A percentile compares a stretch with the other conserved stretches of the same genome.
Evolutionary conservation across 1,140 invertebrate species (phyloP).

Genomic region (Heliconius eleuchia): DNA sequence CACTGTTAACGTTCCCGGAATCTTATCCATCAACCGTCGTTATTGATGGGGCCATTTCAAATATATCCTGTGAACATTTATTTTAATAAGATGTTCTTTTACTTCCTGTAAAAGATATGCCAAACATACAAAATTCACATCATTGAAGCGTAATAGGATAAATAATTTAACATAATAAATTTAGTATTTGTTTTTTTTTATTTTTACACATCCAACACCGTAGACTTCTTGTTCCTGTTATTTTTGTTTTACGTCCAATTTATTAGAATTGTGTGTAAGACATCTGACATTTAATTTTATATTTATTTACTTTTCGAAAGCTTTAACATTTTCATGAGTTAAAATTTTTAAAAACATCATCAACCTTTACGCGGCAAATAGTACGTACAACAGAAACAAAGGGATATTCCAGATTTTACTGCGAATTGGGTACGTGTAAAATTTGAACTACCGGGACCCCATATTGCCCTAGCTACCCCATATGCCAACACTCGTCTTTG

Average conservation of each 20-base stretch:
- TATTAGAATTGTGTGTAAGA: no score
- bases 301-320: no score
- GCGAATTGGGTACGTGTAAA: conserved; percentile 58
- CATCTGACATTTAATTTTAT: no score
- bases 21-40: conserved; percentile 50
- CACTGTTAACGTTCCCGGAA: conserved; percentile 38
- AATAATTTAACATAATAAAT: no score
- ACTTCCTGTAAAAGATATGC: background rate
- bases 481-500: conserved; percentile 73
- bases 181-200: no score
- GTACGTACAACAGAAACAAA: background rate
- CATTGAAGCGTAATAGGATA: background rate
- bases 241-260: no score
- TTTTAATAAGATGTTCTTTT: conserved; percentile 48
- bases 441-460: conserved; percentile 65
- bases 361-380: no score
- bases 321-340: no score
- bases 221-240: no score
- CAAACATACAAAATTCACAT: background rate
- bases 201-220: no score
- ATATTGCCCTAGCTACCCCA: conserved; percentile 63
- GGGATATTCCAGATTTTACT: conserved; percentile 40
- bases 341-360: no score
- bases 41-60: conserved; percentile 58
- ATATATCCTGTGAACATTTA: conserved; percentile 60